phyloP scores from a whole-genome alignment of 2,888 invertebrate genomes.

The Bellardia pandia region DNA sequence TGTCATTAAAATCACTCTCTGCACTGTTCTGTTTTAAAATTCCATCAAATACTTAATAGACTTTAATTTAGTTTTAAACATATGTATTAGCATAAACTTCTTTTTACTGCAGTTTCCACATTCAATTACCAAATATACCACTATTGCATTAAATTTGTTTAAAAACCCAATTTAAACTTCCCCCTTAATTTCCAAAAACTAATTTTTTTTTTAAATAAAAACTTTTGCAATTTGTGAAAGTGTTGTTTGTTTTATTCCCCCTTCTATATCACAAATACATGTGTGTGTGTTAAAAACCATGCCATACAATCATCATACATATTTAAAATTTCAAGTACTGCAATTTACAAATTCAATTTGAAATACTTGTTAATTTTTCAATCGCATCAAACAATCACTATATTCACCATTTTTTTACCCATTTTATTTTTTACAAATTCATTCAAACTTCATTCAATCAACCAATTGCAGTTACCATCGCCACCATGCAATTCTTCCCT shows the following conservation, averaged over 20 bases:
- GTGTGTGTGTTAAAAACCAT: background rate
- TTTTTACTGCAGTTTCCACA: background rate
- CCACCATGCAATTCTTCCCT: background rate
- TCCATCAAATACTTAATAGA: too few relatives aligned
- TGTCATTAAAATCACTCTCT: too few relatives aligned
- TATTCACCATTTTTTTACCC: constrained; percentile 5
- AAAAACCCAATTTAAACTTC: background rate
- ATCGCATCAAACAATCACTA: constrained; percentile 59
- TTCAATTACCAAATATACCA: background rate
- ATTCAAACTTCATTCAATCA: constrained; percentile 40
- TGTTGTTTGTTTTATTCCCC: constrained; percentile 31
- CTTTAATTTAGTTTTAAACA: too few relatives aligned
- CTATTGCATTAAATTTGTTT: background rate
- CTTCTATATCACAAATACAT: background rate
- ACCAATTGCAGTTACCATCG: constrained; percentile 7
- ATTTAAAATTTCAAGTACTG: constrained; percentile 49
- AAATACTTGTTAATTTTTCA: constrained; percentile 64
- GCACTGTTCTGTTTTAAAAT: too few relatives aligned
- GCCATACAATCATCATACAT: constrained; percentile 1
- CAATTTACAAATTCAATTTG: constrained; percentile 68
- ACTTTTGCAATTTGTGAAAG: constrained; percentile 29
- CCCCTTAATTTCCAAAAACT: background rate
- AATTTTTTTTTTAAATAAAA: background rate
- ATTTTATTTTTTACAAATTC: constrained; percentile 37
- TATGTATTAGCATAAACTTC: too few relatives aligned